Percentiles rank a stretch among this genome's conserved stretches.
phyloP scores from a whole-genome alignment of 1,140 invertebrate genomes.

The Penaeus chinensis region DNA sequence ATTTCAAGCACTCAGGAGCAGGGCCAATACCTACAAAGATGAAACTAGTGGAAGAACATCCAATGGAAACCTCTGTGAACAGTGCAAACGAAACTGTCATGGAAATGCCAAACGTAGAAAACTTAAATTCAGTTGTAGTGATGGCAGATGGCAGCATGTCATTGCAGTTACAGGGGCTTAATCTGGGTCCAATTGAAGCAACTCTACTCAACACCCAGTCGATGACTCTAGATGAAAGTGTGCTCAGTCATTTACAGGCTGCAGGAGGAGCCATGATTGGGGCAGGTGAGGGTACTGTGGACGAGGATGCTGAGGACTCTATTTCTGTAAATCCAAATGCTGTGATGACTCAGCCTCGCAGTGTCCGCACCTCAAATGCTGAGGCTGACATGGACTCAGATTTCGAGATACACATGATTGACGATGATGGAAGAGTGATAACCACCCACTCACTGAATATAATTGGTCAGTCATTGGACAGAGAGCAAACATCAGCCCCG shows the following conservation, averaged over 20 bases:
- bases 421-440: slow-evolving; percentile 30
- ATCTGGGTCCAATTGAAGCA: slow-evolving; percentile 43
- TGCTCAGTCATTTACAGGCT: slow-evolving; percentile 49
- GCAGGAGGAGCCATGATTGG: slow-evolving; percentile 48
- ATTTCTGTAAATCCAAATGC: slow-evolving; percentile 54
- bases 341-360: slow-evolving; percentile 48
- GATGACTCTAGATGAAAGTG: slow-evolving; percentile 49
- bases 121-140: slow-evolving; percentile 49
- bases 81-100: slow-evolving; percentile 42
- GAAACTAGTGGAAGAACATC: slow-evolving; percentile 17
- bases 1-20: slow-evolving; percentile 49
- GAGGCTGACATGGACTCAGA: slow-evolving; percentile 23
- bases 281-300: slow-evolving; percentile 38
- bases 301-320: slow-evolving; percentile 54
- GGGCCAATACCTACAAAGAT: neutral
- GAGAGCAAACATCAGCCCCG: neutral
- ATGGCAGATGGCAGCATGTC: slow-evolving; percentile 53
- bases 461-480: slow-evolving; percentile 30
- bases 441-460: slow-evolving; percentile 17
- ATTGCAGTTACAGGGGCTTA: slow-evolving; percentile 41
- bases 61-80: neutral
- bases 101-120: slow-evolving; percentile 50
- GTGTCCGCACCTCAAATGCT: slow-evolving; percentile 21
- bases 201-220: slow-evolving; percentile 46
- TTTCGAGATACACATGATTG: slow-evolving; percentile 50